Evolutionary conservation across 1,140 invertebrate genomes (phyloP), one percentile per base, ranked within the genome.

Genomic region (Chironomus tepperi): DNA sequence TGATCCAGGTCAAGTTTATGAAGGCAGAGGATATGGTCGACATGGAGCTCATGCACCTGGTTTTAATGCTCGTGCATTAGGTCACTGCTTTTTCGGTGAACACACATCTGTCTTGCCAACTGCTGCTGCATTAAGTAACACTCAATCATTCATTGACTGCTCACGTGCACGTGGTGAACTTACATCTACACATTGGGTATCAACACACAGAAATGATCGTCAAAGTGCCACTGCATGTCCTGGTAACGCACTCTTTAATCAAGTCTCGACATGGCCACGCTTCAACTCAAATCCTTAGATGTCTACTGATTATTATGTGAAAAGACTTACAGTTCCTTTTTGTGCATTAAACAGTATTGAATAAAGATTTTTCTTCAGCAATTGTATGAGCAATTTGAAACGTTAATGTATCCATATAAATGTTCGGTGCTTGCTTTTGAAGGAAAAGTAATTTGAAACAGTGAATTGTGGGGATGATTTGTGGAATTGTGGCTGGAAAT

Each of bases 1-100:
- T 10, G 86, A 85, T 3, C 87, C 89, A 73, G 88, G 87, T 5
- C 77, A 81, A 0, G 83, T 83, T 3, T 88, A 87, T 74, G 83
- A 86, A 75, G 87, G 85, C 0, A 79, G 86, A 16, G 85, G 84
- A 0, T 89, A 88, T 88, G 84, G 85, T 73, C 76, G 77, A 5
- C 77, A 81, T 0, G 88, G 88, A 0, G 84, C 86, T 3, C 88
- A 89, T 76, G 83, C 86, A 1, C 78, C 79, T 1, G 80, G 79
- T 3, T 87, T 85, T 76, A 89, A 89, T 77, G 74, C 76, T 6
- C 81, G 79, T 57, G 47, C 47, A 15, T 57, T 57, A 3, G 47
- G 47, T 12, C 47, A 57, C 10, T 57, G 47, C 10, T 57, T 57
- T 12, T 57, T 57, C 15, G 47, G 47, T 57, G 47, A 57, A n/a